phyloP scores from a whole-genome alignment of 2,888 invertebrate species.

The Limenitis camilla region DNA sequence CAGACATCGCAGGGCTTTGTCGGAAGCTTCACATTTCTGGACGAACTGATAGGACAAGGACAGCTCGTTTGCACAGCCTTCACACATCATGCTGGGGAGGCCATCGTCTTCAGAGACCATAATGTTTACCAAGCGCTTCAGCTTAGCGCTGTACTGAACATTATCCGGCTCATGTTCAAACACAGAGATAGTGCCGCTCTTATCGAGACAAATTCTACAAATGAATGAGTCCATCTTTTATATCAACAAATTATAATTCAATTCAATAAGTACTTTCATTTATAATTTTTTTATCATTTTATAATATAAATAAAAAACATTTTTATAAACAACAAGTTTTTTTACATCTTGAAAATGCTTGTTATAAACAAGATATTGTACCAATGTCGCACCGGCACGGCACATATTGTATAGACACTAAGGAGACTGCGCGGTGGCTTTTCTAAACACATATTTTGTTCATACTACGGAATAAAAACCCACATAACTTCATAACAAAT shows the following conservation, averaged over 20 bases:
- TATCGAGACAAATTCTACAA: slow-evolving; percentile 56
- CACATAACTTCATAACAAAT: no score
- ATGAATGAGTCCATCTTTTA: slow-evolving; percentile 27
- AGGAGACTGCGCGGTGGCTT: no score
- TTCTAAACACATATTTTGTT: no score
- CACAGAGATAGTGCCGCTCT: slow-evolving; percentile 45
- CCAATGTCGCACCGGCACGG: no score
- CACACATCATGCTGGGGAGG: slow-evolving; percentile 51
- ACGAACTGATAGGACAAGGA: slow-evolving; percentile 48
- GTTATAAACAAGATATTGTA: no score
- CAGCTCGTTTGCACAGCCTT: slow-evolving; percentile 47
- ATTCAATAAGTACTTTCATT: no score
- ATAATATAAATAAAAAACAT: no score
- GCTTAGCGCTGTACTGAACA: slow-evolving; percentile 45
- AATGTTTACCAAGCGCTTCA: slow-evolving; percentile 52
- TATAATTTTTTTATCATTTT: no score
- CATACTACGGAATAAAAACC: no score
- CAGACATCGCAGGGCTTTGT: slow-evolving; percentile 44
- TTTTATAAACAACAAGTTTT: no score
- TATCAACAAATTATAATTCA: background rate
- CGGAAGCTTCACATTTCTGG: slow-evolving; percentile 51
- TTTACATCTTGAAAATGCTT: no score
- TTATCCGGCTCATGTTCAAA: slow-evolving; percentile 43
- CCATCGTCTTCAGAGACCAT: slow-evolving; percentile 50
- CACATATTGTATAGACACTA: no score